A percentile compares a stretch with the other conserved stretches of the same genome.
Evolutionary conservation across 2,888 invertebrate genomes (phyloP).

Genomic region (Cheilosia variabilis): DNA sequence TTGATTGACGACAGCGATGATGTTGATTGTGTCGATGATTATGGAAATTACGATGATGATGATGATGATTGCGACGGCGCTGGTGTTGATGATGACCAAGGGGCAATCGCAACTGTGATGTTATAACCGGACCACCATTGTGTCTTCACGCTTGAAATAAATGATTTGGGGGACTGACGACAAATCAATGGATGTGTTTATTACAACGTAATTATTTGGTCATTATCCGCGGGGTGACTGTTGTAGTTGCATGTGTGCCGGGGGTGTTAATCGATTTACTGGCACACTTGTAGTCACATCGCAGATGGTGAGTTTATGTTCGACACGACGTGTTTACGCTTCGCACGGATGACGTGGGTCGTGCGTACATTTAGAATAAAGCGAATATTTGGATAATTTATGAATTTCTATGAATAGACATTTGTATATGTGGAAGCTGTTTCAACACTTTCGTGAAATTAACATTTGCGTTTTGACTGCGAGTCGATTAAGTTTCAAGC

Average conservation of each 20-base stretch:
- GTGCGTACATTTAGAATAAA: slow-evolving; percentile 14
- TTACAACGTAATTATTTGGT: slow-evolving; percentile 63
- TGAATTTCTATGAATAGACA: slow-evolving; percentile 13
- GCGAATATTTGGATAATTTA: slow-evolving; percentile 35
- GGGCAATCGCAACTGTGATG: slow-evolving; percentile 32
- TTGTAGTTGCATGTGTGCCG: slow-evolving; percentile 4
- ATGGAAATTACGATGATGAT: slow-evolving; percentile 25
- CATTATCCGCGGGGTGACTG: slow-evolving; percentile 36
- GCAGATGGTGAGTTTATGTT: slow-evolving; percentile 65
- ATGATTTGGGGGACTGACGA: slow-evolving; percentile 5
- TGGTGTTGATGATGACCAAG: slow-evolving; percentile 9
- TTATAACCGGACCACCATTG: no score
- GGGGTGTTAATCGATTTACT: slow-evolving; percentile 68
- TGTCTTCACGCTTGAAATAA: background rate
- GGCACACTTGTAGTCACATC: slow-evolving; percentile 40
- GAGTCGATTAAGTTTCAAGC: no score
- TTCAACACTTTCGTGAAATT: no score
- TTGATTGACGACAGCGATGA: slow-evolving; percentile 59
- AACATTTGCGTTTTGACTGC: no score
- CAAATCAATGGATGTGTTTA: slow-evolving; percentile 67
- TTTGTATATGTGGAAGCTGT: background rate
- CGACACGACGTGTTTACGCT: slow-evolving; percentile 59
- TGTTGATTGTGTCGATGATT: slow-evolving; percentile 40
- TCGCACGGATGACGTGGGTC: background rate
- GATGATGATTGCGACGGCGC: background rate